Evolutionary conservation across 1,140 invertebrate genomes (phyloP).

Genomic region (Formica exsecta): DNA sequence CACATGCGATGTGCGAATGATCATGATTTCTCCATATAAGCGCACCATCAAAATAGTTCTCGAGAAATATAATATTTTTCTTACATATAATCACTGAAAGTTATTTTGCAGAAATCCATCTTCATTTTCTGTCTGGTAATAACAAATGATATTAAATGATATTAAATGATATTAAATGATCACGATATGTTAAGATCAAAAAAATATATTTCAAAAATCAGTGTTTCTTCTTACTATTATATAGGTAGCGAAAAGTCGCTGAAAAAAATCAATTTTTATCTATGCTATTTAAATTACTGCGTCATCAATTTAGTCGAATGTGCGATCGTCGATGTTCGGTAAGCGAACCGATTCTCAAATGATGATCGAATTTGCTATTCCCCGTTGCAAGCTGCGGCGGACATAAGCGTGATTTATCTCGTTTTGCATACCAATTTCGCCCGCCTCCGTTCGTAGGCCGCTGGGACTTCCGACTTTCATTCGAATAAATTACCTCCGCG

Average conservation of each 20-base stretch:
- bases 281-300: slow-evolving; percentile 1
- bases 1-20: not conserved
- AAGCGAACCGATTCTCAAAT: slow-evolving; percentile 62
- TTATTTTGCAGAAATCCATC: slow-evolving; percentile 52
- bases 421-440: slow-evolving; percentile 81
- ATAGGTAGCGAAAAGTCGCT: not conserved
- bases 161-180: not conserved
- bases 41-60: slow-evolving; percentile 22
- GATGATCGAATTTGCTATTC: slow-evolving; percentile 78
- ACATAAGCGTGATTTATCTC: slow-evolving; percentile 83
- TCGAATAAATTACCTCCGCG: slow-evolving; percentile 75
- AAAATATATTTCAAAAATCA: not conserved
- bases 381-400: slow-evolving; percentile 76
- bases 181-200: too few relatives aligned
- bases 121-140: not conserved
- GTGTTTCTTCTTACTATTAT: not conserved
- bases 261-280: slow-evolving; percentile 29
- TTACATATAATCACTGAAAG: slow-evolving; percentile 37
- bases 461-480: slow-evolving; percentile 76
- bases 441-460: slow-evolving; percentile 67
- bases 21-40: slow-evolving; percentile 28
- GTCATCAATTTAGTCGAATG: slow-evolving; percentile 24
- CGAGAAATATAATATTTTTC: slow-evolving; percentile 18
- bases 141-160: not conserved
- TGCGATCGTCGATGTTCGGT: slow-evolving; percentile 18